Evolutionary conservation across 2,888 invertebrate genomes (phyloP).

Genomic region (Andrena fulva): DNA sequence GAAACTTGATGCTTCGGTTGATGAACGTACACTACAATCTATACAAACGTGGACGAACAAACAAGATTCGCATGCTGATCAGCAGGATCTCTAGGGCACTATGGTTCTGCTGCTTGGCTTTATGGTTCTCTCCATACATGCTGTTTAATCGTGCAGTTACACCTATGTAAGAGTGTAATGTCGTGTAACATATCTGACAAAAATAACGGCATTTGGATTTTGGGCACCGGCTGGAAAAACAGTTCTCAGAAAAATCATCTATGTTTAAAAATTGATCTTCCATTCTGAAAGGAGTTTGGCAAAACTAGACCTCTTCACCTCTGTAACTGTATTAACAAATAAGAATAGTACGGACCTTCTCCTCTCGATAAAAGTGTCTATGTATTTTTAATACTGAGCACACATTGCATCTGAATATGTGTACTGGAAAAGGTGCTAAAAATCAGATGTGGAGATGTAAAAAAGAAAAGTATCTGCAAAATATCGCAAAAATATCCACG

Average conservation of each 20-base stretch:
- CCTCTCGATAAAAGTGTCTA: not conserved
- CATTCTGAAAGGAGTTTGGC: not conserved
- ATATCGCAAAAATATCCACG: not conserved
- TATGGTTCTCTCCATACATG: conserved; percentile 54
- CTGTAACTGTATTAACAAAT: not conserved
- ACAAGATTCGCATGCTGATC: conserved; percentile 58
- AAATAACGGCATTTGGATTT: not conserved
- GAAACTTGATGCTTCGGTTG: not conserved
- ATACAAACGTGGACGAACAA: conserved; percentile 39
- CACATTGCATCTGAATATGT: not conserved
- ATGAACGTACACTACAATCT: conserved; percentile 11
- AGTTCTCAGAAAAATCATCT: not conserved
- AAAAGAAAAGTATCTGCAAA: not conserved
- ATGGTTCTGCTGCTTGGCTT: conserved; percentile 51
- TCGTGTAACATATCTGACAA: conserved; percentile 20
- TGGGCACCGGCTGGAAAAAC: conserved; percentile 12
- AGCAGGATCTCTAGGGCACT: conserved; percentile 51
- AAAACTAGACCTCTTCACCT: not conserved
- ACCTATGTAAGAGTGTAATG: conserved; percentile 58
- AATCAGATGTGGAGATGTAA: not conserved
- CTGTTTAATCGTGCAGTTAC: conserved; percentile 67
- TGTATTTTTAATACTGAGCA: not conserved
- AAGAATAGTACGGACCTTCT: not conserved
- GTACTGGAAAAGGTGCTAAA: not conserved
- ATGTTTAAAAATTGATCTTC: not conserved